Evolutionary conservation across 1,140 invertebrate species (phyloP).

Genomic region (Globodera rostochiensis): DNA sequence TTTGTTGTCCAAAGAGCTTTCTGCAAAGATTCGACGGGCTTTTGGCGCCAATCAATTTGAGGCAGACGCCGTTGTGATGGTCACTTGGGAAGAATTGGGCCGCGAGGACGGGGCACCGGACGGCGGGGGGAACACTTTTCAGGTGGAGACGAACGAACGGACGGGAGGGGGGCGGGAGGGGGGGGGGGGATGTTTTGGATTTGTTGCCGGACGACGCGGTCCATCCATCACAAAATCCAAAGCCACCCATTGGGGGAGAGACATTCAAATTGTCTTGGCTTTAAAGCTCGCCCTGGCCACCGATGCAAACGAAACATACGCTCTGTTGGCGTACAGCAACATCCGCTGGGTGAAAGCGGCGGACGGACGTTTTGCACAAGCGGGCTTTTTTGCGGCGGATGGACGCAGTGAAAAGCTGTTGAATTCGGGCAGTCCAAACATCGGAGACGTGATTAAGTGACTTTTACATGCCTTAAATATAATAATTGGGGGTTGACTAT

Average conservation of each 20-base stretch:
- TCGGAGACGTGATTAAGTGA: constrained; percentile 38
- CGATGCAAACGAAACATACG: constrained; percentile 37
- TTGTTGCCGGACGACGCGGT: too few relatives aligned
- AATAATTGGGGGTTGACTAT: background rate
- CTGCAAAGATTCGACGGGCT: constrained; percentile 37
- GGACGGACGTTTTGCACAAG: constrained; percentile 31
- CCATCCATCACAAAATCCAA: too few relatives aligned
- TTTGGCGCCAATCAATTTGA: constrained; percentile 38
- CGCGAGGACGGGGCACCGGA: constrained; percentile 12
- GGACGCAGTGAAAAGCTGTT: constrained; percentile 44
- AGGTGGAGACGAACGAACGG: constrained; percentile 9
- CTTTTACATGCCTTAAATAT: background rate
- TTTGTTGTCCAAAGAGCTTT: constrained; percentile 30
- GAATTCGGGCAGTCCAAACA: constrained; percentile 34
- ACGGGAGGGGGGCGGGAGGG: background rate
- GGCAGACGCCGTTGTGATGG: constrained; percentile 31
- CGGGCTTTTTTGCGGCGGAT: constrained; percentile 45
- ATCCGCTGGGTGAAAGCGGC: constrained; percentile 30
- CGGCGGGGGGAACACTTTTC: constrained; percentile 30
- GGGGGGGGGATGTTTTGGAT: too few relatives aligned
- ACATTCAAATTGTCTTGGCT: background rate
- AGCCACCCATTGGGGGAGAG: background rate
- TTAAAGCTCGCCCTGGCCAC: constrained; percentile 38
- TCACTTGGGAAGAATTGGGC: constrained; percentile 42
- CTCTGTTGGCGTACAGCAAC: constrained; percentile 37